Evolutionary conservation across 1,140 invertebrate genomes (phyloP).

Genomic region (Trichogramma pretiosum): DNA sequence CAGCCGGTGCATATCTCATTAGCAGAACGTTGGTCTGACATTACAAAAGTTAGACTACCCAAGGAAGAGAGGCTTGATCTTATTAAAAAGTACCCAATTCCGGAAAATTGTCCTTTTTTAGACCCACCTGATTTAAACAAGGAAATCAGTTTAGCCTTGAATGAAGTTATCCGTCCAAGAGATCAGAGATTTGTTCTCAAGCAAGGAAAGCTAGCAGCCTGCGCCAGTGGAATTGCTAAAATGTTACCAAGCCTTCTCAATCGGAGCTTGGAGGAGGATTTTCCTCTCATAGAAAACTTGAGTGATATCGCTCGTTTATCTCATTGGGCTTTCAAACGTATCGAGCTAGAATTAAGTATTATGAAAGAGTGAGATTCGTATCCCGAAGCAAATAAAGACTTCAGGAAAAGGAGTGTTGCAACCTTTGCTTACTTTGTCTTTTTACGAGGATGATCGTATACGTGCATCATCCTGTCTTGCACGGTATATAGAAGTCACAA

Average conservation of each 20-base stretch:
- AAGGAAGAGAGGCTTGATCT: constrained; percentile 6
- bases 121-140: constrained; percentile 11
- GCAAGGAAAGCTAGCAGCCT: constrained; percentile 10
- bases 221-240: background rate
- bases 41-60: constrained; percentile 3
- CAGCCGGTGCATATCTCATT: background rate
- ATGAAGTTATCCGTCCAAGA: background rate
- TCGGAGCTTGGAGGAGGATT: background rate
- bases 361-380: background rate
- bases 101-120: constrained; percentile 1
- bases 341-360: too few relatives aligned
- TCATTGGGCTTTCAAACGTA: too few relatives aligned
- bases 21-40: constrained; percentile 2
- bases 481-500: background rate
- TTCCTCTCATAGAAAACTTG: constrained; percentile 7
- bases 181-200: constrained; percentile 5
- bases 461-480: background rate
- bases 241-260: background rate
- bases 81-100: constrained; percentile 10
- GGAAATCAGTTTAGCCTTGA: background rate
- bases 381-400: background rate
- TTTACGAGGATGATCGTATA: background rate
- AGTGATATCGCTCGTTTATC: too few relatives aligned
- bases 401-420: background rate
- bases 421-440: background rate